A percentile compares a stretch with the other conserved stretches of the same genome.
Conservation (phyloP, 2,888 invertebrate genomes). For the Diplazon laetatorius region DNA sequence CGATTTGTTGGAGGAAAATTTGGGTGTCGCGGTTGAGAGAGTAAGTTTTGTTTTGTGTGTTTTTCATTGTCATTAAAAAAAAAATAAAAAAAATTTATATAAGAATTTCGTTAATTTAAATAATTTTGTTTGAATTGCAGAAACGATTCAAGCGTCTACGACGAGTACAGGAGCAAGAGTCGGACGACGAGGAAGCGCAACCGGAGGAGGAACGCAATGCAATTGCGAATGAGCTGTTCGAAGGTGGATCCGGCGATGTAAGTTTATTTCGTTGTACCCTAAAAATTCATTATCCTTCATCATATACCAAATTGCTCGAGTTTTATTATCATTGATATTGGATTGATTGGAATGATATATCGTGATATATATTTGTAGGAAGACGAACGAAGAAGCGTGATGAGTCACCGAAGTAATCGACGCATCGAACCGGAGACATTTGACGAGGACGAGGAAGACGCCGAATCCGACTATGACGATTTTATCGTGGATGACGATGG, state of each 20-base stretch:
- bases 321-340: slow-evolving; percentile 83
- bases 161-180: slow-evolving; percentile 94
- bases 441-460: slow-evolving; percentile 91
- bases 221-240: slow-evolving; percentile 94
- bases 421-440: slow-evolving; percentile 85
- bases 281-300: no score
- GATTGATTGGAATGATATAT: no score
- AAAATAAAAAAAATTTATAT: background rate
- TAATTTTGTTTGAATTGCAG: slow-evolving; percentile 82
- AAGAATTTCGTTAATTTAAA: background rate
- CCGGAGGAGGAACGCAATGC: slow-evolving; percentile 91
- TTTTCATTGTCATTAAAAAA: no score
- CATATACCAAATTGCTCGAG: no score
- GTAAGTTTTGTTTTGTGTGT: slow-evolving; percentile 83
- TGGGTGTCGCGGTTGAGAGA: slow-evolving; percentile 96
- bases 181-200: slow-evolving; percentile 92
- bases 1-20: slow-evolving; percentile 98
- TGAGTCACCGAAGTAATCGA: slow-evolving; percentile 84
- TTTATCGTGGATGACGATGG: slow-evolving; percentile 99
- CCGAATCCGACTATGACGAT: slow-evolving; percentile 94
- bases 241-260: slow-evolving; percentile 84
- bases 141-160: slow-evolving; percentile 93
- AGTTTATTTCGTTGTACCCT: background rate
- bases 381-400: slow-evolving; percentile 90
- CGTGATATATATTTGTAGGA: no score